Percentiles rank a stretch among this genome's conserved stretches.
Conservation (phyloP, 2,797 vertebrate species). For the Synanceia verrucosa region DNA sequence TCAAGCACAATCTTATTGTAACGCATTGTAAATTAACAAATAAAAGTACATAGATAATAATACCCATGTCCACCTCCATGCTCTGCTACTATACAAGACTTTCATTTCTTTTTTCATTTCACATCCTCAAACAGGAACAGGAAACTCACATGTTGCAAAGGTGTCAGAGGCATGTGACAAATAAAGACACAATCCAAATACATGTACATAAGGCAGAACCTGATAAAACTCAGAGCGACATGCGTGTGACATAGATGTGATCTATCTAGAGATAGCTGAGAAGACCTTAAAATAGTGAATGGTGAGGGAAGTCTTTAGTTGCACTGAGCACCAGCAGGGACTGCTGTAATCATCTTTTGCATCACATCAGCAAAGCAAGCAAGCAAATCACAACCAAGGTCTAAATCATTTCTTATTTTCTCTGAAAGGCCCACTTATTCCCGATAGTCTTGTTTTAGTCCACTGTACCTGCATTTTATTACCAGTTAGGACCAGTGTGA, state of each 20-base stretch:
- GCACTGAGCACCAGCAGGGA: neutral
- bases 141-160: neutral
- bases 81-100: neutral
- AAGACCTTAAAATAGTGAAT: neutral
- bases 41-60: neutral
- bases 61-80: neutral
- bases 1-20: no score
- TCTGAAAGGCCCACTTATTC: neutral
- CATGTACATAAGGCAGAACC: no score
- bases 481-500: neutral
- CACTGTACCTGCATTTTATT: neutral
- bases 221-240: no score
- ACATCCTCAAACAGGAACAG: neutral
- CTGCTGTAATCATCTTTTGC: neutral
- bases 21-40: neutral
- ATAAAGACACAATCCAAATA: neutral
- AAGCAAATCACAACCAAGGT: no score
- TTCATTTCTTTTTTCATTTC: slow-evolving; percentile 6
- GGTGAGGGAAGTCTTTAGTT: neutral
- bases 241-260: no score
- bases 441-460: neutral
- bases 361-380: neutral
- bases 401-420: neutral
- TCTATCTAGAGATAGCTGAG: no score
- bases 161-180: neutral